These are phyloP conservation scores for Chironomus tentans DNA, from an alignment of 2,888 invertebrate species.

Conservation along the genomic window DNA sequence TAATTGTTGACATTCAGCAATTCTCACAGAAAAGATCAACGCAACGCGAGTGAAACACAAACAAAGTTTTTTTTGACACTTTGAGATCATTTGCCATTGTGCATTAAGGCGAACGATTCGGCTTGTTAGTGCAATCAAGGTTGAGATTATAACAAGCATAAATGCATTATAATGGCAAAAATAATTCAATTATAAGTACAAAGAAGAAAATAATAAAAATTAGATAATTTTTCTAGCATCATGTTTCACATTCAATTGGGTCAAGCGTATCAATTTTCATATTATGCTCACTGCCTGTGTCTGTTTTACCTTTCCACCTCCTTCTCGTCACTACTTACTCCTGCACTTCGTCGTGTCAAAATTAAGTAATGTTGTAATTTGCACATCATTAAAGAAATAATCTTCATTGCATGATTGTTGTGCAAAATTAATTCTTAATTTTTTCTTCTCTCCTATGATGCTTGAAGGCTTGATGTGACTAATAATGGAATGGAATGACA, in stretches of 20 bases:
- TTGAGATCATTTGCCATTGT: not conserved
- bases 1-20: too few species aligned
- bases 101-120: too few species aligned
- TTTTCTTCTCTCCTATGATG: not conserved
- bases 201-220: not conserved
- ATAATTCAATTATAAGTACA: not conserved
- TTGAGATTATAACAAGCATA: not conserved
- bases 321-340: not conserved
- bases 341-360: not conserved
- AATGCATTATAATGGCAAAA: too few species aligned
- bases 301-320: not conserved
- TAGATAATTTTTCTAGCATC: not conserved
- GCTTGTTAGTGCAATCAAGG: not conserved
- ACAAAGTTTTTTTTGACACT: too few species aligned
- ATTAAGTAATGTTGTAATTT: not conserved
- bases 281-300: not conserved
- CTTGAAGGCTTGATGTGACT: not conserved
- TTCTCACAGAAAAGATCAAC: too few species aligned
- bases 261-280: not conserved
- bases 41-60: too few species aligned
- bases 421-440: not conserved
- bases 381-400: slow-evolving; percentile 1
- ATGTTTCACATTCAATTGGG: slow-evolving; percentile 1
- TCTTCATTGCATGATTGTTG: not conserved
- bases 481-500: too few species aligned